phyloP scores from a whole-genome alignment of 2,797 vertebrate genomes.

The Sebastes diploproa region DNA sequence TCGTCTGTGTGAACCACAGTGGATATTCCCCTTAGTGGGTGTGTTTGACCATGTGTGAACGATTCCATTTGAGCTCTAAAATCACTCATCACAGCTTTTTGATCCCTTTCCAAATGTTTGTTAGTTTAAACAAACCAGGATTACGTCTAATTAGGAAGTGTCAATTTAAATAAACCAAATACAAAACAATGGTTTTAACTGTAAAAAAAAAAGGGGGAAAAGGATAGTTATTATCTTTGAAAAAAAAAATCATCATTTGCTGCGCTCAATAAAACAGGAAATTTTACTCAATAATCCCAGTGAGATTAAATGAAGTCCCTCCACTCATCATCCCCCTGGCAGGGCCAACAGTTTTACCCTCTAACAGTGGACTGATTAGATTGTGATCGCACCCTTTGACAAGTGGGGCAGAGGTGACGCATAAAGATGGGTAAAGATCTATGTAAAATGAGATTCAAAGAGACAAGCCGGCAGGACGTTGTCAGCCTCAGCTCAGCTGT shows the following conservation, averaged over 20 bases:
- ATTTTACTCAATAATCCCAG: neutral
- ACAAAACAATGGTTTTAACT: neutral
- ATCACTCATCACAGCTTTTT: neutral
- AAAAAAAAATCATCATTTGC: neutral
- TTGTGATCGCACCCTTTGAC: neutral
- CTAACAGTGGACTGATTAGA: neutral
- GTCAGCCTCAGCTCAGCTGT: neutral
- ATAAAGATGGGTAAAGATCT: conserved; percentile 6
- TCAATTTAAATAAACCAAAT: neutral
- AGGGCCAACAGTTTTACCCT: neutral
- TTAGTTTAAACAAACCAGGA: neutral
- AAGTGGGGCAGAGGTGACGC: neutral
- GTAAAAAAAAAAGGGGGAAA: too few species aligned
- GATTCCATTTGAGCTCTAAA: neutral
- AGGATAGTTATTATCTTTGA: too few species aligned
- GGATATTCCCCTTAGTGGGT: neutral
- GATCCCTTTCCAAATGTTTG: neutral
- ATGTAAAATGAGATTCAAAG: conserved; percentile 7
- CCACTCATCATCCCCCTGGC: neutral
- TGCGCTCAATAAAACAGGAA: neutral
- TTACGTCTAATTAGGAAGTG: neutral
- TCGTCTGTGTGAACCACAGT: neutral
- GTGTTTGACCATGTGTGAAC: neutral
- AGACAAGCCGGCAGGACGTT: conserved; percentile 6
- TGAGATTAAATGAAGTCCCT: neutral